Percentiles rank a stretch among this genome's conserved stretches.
Evolutionary conservation across 2,888 invertebrate genomes (phyloP).

Genomic region (Laspeyria flexula): DNA sequence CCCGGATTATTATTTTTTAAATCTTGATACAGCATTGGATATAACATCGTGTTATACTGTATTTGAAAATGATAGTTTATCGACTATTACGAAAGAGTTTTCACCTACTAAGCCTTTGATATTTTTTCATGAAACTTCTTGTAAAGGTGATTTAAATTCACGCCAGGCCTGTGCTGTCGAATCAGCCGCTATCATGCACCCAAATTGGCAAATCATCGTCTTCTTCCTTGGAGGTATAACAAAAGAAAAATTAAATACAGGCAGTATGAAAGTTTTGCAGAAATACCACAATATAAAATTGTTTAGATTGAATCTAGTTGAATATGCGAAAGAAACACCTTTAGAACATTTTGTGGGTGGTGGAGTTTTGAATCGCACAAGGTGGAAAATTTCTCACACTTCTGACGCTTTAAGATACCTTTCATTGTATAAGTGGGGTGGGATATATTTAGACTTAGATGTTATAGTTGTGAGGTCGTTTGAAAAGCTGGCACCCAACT

Average conservation of each 20-base stretch:
- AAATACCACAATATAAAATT: slow-evolving; percentile 30
- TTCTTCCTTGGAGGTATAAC: slow-evolving; percentile 22
- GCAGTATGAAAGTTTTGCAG: slow-evolving; percentile 13
- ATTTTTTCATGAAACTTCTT: slow-evolving; percentile 12
- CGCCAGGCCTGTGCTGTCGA: slow-evolving; percentile 18
- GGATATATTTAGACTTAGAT: slow-evolving; percentile 43
- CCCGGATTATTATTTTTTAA: neutral
- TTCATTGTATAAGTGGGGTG: slow-evolving; percentile 39
- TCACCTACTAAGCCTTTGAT: slow-evolving; percentile 1
- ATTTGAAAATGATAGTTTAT: neutral
- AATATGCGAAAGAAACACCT: slow-evolving; percentile 33
- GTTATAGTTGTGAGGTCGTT: slow-evolving; percentile 29
- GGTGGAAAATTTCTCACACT: slow-evolving; percentile 28
- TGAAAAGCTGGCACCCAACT: slow-evolving; percentile 37
- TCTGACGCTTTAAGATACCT: slow-evolving; percentile 40
- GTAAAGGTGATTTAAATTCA: slow-evolving; percentile 3
- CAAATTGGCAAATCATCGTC: slow-evolving; percentile 6
- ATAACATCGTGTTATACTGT: slow-evolving; percentile 3
- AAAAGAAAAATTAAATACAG: slow-evolving; percentile 2
- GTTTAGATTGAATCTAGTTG: slow-evolving; percentile 17
- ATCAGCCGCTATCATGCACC: slow-evolving; percentile 14
- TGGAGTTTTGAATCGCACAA: slow-evolving; percentile 15
- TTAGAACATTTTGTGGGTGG: slow-evolving; percentile 18
- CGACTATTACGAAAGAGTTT: neutral
- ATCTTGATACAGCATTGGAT: neutral